Evolutionary conservation across 1,140 invertebrate species (phyloP).

Genomic region (Andrena cerasifolii): DNA sequence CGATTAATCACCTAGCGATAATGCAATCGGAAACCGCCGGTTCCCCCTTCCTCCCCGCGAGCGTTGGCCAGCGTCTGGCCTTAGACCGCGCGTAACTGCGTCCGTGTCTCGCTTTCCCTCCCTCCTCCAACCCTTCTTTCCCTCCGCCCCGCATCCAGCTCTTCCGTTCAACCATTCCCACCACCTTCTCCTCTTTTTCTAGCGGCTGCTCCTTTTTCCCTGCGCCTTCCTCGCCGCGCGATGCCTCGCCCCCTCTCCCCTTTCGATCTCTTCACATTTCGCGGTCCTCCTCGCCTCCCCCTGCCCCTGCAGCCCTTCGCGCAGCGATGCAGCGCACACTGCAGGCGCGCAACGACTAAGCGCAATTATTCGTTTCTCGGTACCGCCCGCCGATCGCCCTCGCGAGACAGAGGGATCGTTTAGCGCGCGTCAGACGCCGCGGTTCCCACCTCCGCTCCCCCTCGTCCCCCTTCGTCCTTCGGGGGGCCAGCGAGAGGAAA

Average conservation of each 20-base stretch:
- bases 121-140: neutral
- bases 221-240: neutral
- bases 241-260: neutral
- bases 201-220: neutral
- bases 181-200: slow-evolving; percentile 1
- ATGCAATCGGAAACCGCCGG: slow-evolving; percentile 40
- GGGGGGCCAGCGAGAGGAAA: slow-evolving; percentile 1
- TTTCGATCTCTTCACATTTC: slow-evolving; percentile 3
- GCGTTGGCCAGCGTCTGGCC: slow-evolving; percentile 18
- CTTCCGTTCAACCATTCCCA: neutral
- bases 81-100: slow-evolving; percentile 6
- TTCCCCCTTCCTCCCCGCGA: slow-evolving; percentile 5
- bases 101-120: neutral
- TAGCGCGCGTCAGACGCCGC: slow-evolving; percentile 17
- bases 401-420: slow-evolving; percentile 17
- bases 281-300: neutral
- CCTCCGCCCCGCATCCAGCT: neutral
- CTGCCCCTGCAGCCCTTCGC: neutral
- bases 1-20: slow-evolving; percentile 43
- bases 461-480: slow-evolving; percentile 6
- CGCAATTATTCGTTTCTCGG: slow-evolving; percentile 2
- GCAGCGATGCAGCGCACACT: no score
- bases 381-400: neutral
- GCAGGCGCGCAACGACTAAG: neutral
- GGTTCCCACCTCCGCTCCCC: neutral